These are phyloP conservation scores for Leucoraja ocellata DNA, from an alignment of 2,797 vertebrate genomes.

Conservation along the genomic window DNA sequence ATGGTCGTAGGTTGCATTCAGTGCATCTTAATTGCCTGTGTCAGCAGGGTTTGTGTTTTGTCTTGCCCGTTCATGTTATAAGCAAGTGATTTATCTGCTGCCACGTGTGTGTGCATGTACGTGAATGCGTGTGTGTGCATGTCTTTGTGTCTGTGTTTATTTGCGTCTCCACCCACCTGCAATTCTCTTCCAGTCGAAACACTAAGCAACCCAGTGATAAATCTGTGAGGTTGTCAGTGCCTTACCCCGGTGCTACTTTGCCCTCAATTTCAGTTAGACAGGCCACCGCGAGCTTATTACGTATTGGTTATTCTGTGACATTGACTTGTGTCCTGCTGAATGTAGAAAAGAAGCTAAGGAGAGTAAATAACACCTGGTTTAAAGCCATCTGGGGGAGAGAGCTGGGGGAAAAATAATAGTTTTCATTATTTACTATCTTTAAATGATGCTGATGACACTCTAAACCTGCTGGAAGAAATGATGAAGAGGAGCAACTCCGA, in stretches of 20 bases:
- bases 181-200: conserved; percentile 46
- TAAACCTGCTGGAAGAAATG: neutral
- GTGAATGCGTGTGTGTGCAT: neutral
- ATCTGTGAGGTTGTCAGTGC: conserved; percentile 53
- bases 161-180: neutral
- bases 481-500: neutral
- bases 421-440: neutral
- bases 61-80: neutral
- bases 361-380: conserved; percentile 55
- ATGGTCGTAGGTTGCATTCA: neutral
- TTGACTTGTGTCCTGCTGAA: conserved; percentile 69
- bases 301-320: conserved; percentile 77
- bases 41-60: neutral
- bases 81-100: neutral
- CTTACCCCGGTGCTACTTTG: conserved; percentile 69
- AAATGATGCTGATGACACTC: neutral
- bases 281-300: conserved; percentile 80
- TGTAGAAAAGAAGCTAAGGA: conserved; percentile 67
- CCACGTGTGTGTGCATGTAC: neutral
- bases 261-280: conserved; percentile 77
- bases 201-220: conserved; percentile 59
- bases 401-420: neutral
- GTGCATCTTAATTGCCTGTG: neutral
- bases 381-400: conserved; percentile 48
- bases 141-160: neutral